phyloP scores from a whole-genome alignment of 2,888 invertebrate species.

The Hypena proboscidalis region DNA sequence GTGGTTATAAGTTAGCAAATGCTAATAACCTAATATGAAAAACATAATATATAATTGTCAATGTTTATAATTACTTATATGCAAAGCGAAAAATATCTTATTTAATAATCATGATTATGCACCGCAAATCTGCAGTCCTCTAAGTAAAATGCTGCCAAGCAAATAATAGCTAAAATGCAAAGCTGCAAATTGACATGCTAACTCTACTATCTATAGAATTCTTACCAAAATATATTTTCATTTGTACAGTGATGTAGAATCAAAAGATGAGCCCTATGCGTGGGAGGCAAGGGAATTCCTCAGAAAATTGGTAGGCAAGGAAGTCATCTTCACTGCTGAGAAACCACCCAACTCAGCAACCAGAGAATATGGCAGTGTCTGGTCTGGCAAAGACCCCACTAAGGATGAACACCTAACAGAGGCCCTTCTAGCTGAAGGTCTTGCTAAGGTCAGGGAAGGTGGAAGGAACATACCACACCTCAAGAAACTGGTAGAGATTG shows the following conservation, averaged over 20 bases:
- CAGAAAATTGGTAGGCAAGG: conserved; percentile 95
- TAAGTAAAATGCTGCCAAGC: too few relatives aligned
- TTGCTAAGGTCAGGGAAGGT: conserved; percentile 90
- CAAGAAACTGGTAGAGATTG: conserved; percentile 91
- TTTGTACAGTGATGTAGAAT: conserved; percentile 85
- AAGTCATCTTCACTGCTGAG: conserved; percentile 94
- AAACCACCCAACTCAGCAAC: conserved; percentile 93
- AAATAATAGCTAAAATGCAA: conserved; percentile 1
- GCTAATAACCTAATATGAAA: background rate
- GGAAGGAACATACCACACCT: conserved; percentile 87
- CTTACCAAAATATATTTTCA: conserved; percentile 2
- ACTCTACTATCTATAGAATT: too few relatives aligned
- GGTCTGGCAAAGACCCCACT: conserved; percentile 91
- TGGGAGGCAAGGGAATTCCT: conserved; percentile 99
- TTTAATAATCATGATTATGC: conserved; percentile 5
- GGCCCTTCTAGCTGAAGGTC: conserved; percentile 94
- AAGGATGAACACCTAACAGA: conserved; percentile 96
- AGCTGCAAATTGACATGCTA: background rate
- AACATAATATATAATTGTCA: background rate
- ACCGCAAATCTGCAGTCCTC: conserved; percentile 1
- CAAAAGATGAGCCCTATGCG: conserved; percentile 96
- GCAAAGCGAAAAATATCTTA: conserved; percentile 11
- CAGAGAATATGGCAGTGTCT: conserved; percentile 94
- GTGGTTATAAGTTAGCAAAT: background rate
- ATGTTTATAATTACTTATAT: conserved; percentile 12